Conservation (phyloP, 2,797 vertebrate species). For the Telmatherina bonti region DNA sequence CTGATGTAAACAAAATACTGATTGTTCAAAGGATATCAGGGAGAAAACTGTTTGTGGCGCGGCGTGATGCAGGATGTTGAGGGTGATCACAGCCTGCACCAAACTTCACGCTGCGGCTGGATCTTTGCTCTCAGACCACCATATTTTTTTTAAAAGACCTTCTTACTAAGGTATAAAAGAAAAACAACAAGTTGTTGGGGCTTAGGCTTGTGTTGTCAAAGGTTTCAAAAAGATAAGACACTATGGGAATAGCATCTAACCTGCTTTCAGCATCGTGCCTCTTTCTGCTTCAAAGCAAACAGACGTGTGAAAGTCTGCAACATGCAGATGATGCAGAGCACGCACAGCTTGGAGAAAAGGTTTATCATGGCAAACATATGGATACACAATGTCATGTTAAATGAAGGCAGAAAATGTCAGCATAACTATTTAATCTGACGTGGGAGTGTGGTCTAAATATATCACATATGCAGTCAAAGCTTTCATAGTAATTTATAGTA, state of each 20-base stretch:
- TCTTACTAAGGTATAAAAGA: slow-evolving; percentile 20
- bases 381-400: too few species aligned
- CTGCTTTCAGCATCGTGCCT: slow-evolving; percentile 7
- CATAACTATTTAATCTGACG: too few species aligned
- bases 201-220: slow-evolving; percentile 18
- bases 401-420: too few species aligned
- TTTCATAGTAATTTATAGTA: too few species aligned
- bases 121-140: slow-evolving; percentile 22
- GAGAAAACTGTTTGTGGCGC: slow-evolving; percentile 29
- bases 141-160: slow-evolving; percentile 19
- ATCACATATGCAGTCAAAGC: too few species aligned
- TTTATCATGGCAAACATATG: too few species aligned
- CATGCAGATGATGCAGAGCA: too few species aligned
- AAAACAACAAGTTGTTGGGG: slow-evolving; percentile 25
- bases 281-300: slow-evolving; percentile 5
- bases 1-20: slow-evolving; percentile 54
- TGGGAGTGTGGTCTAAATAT: too few species aligned
- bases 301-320: background rate
- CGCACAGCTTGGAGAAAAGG: too few species aligned
- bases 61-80: slow-evolving; percentile 49
- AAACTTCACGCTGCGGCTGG: too few species aligned
- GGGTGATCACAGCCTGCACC: slow-evolving; percentile 40
- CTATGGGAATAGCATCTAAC: slow-evolving; percentile 8
- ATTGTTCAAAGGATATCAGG: slow-evolving; percentile 49
- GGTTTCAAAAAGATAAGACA: slow-evolving; percentile 12